Percentiles rank a stretch among this genome's conserved stretches.
phyloP scores from a whole-genome alignment of 2,113 vertebrate genomes.

The Xiphophorus couchianus region DNA sequence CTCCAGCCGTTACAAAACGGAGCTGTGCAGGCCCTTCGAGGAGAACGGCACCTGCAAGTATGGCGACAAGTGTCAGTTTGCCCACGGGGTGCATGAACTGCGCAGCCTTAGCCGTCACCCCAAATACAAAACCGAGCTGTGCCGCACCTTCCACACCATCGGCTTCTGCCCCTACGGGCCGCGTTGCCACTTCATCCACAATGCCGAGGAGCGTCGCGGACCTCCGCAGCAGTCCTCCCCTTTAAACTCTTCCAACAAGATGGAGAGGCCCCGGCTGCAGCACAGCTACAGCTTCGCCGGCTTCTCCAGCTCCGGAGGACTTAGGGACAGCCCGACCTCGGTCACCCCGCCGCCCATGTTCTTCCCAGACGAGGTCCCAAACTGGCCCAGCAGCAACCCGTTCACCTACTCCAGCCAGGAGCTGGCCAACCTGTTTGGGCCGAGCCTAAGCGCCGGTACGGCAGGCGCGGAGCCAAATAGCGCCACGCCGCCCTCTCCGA shows the following conservation, averaged over 20 bases:
- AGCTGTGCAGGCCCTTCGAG: conserved; percentile 97
- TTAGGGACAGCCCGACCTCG: conserved; percentile 97
- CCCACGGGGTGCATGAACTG: conserved; percentile 96
- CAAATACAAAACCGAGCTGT: conserved; percentile 99
- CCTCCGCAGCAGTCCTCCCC: conserved; percentile 82
- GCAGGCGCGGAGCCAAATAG: conserved; percentile 80
- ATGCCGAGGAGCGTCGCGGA: conserved; percentile 93
- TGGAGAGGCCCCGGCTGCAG: conserved; percentile 94
- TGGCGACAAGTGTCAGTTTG: conserved; percentile 98
- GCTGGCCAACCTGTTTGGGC: conserved; percentile 93
- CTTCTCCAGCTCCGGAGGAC: conserved; percentile 88
- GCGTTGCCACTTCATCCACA: conserved; percentile 99
- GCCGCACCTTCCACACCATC: conserved; percentile 99
- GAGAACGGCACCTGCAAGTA: conserved; percentile 98
- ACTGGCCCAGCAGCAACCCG: conserved; percentile 95
- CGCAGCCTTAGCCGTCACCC: conserved; percentile 96
- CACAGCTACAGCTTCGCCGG: conserved; percentile 99
- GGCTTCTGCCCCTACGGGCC: conserved; percentile 97
- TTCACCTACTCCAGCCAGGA: conserved; percentile 99
- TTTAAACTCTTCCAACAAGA: conserved; percentile 80
- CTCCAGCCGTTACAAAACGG: conserved; percentile 98
- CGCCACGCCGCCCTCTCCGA: conserved; percentile 82
- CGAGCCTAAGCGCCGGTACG: conserved; percentile 86
- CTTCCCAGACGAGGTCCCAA: conserved; percentile 88
- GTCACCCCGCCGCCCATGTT: conserved; percentile 96